A percentile compares a stretch with the other conserved stretches of the same genome.
Evolutionary conservation across 92 coral and sea anemone genomes (phyloP).

Genomic region (Metridium senile): DNA sequence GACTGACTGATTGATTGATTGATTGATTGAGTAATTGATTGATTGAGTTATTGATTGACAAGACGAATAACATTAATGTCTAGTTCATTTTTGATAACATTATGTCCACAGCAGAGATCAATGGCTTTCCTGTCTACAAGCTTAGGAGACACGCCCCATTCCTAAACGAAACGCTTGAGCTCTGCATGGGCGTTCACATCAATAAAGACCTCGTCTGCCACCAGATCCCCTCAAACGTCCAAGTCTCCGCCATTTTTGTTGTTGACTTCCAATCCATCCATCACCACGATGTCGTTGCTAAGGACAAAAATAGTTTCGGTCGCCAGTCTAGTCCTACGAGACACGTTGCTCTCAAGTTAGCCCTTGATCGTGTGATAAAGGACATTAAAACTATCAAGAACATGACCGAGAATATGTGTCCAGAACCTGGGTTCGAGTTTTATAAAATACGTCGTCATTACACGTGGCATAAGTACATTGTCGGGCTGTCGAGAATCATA

Average conservation of each 20-base stretch:
- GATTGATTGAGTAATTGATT: not conserved
- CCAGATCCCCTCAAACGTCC: slow-evolving; percentile 35
- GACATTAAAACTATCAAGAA: slow-evolving; percentile 42
- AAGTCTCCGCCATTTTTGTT: slow-evolving; percentile 28
- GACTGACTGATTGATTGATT: not conserved
- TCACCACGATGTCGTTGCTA: slow-evolving; percentile 52
- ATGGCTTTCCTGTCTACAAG: slow-evolving; percentile 55
- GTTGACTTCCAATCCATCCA: slow-evolving; percentile 44
- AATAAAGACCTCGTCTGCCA: slow-evolving; percentile 29
- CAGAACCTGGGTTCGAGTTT: slow-evolving; percentile 29
- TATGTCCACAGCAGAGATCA: slow-evolving; percentile 25
- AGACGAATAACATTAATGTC: not conserved
- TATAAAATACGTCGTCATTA: slow-evolving; percentile 55
- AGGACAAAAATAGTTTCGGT: slow-evolving; percentile 51
- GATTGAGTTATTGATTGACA: not conserved
- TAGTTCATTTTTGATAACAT: not conserved
- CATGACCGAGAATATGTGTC: slow-evolving; percentile 1
- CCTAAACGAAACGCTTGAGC: slow-evolving; percentile 34
- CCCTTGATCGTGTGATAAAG: slow-evolving; percentile 29
- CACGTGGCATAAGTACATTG: slow-evolving; percentile 55
- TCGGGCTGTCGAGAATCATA: slow-evolving; percentile 43
- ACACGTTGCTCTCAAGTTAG: slow-evolving; percentile 30
- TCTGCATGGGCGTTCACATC: slow-evolving; percentile 40
- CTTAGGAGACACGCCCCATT: slow-evolving; percentile 26
- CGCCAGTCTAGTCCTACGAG: slow-evolving; percentile 59